Percentiles rank a stretch among this genome's conserved stretches.
Conservation (phyloP, 2,113 vertebrate species). For the Dicrurus megarhynchus region DNA sequence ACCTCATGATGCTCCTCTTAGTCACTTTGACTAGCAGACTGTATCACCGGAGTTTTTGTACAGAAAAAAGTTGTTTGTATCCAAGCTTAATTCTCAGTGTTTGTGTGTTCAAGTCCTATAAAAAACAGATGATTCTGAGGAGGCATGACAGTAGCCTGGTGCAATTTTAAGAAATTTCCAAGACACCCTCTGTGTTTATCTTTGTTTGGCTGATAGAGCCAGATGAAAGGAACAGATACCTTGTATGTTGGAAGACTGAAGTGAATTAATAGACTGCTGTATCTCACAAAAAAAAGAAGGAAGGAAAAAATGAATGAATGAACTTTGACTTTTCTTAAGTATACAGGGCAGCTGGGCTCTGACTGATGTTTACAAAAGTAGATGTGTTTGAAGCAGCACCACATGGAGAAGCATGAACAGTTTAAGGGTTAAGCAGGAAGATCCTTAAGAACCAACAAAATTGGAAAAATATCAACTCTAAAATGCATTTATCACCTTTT, state of each 20-base stretch:
- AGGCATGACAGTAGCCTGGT: background rate
- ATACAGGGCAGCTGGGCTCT: background rate
- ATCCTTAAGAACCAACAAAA: background rate
- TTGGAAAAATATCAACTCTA: background rate
- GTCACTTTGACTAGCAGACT: background rate
- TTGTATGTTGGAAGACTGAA: background rate
- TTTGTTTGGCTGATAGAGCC: background rate
- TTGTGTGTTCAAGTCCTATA: background rate
- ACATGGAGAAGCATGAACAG: background rate
- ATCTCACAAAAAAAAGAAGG: slow-evolving; percentile 17
- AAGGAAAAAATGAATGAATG: slow-evolving; percentile 35
- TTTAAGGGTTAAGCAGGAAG: slow-evolving; percentile 31
- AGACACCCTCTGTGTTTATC: slow-evolving; percentile 1
- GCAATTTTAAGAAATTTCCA: background rate
- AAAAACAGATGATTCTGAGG: background rate
- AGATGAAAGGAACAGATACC: background rate
- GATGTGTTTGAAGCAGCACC: slow-evolving; percentile 42
- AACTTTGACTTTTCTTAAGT: slow-evolving; percentile 58
- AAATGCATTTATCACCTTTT: background rate
- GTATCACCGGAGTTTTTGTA: background rate
- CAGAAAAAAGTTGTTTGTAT: background rate
- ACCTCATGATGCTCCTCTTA: background rate
- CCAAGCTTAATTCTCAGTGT: background rate
- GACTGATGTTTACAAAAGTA: slow-evolving; percentile 63
- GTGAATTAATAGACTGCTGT: slow-evolving; percentile 29